Evolutionary conservation across 2,888 invertebrate genomes (phyloP).

Genomic region (Tricholauxania praeusta): DNA sequence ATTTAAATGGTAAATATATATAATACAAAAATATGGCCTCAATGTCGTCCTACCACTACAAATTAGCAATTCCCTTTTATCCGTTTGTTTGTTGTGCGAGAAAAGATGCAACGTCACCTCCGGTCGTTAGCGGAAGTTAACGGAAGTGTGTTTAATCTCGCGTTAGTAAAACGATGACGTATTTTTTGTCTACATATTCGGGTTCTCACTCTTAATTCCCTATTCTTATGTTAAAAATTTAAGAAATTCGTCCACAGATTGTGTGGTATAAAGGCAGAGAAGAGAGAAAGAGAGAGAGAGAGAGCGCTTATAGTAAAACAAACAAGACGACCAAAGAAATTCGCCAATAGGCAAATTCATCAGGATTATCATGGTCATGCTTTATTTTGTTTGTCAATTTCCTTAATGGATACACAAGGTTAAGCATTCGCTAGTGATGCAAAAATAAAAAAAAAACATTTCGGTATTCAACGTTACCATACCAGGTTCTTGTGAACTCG

Average conservation of each 20-base stretch:
- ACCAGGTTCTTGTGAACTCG: background rate
- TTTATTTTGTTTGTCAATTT: slow-evolving; percentile 39
- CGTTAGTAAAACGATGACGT: slow-evolving; percentile 57
- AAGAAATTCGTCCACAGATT: slow-evolving; percentile 26
- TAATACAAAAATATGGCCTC: background rate
- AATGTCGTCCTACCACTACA: slow-evolving; percentile 26
- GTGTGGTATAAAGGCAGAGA: slow-evolving; percentile 3
- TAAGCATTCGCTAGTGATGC: no score
- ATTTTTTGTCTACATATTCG: slow-evolving; percentile 1
- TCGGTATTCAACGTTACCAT: slow-evolving; percentile 10
- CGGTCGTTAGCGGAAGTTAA: slow-evolving; percentile 38
- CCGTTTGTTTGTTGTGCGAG: slow-evolving; percentile 24
- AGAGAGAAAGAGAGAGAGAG: background rate
- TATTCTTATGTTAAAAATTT: slow-evolving; percentile 33
- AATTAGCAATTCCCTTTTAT: slow-evolving; percentile 44
- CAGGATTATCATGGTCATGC: background rate
- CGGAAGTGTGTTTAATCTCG: slow-evolving; percentile 55
- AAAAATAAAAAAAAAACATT: slow-evolving; percentile 25
- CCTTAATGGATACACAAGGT: slow-evolving; percentile 6
- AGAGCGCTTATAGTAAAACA: slow-evolving; percentile 3
- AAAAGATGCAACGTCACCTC: slow-evolving; percentile 49
- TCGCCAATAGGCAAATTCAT: slow-evolving; percentile 26
- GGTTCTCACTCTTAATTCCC: no score
- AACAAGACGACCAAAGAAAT: slow-evolving; percentile 18
- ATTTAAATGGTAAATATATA: slow-evolving; percentile 51